Evolutionary conservation across 2,113 vertebrate genomes (phyloP).

Genomic region (Procapra przewalskii): DNA sequence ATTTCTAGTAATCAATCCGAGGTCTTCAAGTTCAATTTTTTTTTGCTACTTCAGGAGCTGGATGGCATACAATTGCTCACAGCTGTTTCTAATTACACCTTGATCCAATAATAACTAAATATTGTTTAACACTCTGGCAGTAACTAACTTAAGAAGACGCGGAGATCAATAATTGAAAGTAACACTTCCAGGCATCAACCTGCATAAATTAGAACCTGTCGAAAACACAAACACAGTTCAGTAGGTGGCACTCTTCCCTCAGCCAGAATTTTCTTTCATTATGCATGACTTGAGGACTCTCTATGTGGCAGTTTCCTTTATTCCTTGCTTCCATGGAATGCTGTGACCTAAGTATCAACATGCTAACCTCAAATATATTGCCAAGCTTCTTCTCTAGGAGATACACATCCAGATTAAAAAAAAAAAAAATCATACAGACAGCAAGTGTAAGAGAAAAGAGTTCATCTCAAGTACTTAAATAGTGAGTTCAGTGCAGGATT

Average conservation of each 20-base stretch:
- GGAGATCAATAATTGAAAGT: neutral
- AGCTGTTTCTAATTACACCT: slow-evolving; percentile 44
- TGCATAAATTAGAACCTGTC: neutral
- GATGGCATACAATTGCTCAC: neutral
- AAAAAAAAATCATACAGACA: neutral
- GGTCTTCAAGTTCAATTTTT: neutral
- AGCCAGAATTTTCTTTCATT: neutral
- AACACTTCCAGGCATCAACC: neutral
- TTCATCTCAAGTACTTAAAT: neutral
- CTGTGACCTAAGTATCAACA: neutral
- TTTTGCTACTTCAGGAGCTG: neutral
- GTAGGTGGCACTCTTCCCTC: slow-evolving; percentile 70
- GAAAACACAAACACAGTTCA: slow-evolving; percentile 31
- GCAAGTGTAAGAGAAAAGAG: neutral
- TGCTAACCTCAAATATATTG: neutral
- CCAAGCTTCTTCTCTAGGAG: neutral
- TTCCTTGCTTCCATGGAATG: neutral
- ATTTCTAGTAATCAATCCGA: neutral
- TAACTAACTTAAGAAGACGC: neutral
- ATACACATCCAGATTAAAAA: neutral
- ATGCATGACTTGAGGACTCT: neutral
- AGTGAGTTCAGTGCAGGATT: neutral
- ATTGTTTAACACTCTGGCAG: slow-evolving; percentile 14
- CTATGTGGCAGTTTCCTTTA: neutral
- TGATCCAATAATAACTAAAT: slow-evolving; percentile 14